A percentile compares a stretch with the other conserved stretches of the same genome.
These are phyloP conservation scores for Serinus canaria DNA, from an alignment of 2,113 vertebrate species.

Conservation along the genomic window DNA sequence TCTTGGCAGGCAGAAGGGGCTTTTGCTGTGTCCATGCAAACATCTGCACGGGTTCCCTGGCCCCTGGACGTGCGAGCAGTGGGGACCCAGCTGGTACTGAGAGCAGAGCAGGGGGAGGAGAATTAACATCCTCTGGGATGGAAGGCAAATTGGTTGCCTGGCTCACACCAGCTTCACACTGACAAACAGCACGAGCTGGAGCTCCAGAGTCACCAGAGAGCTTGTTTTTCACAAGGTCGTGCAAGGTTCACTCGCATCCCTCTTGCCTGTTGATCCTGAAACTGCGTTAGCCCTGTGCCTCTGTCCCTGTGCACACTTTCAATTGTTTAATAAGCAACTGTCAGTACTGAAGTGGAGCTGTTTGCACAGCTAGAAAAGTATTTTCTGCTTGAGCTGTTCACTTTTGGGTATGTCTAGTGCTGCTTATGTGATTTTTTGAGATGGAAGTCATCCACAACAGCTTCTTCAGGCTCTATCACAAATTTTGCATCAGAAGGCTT, in stretches of 20 bases:
- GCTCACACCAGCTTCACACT: not conserved
- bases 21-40: constrained; percentile 45
- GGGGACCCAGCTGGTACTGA: constrained; percentile 40
- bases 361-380: not conserved
- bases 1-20: constrained; percentile 33
- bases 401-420: not conserved
- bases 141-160: not conserved
- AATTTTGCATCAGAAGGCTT: not conserved
- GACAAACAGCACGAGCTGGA: not conserved
- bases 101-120: not conserved
- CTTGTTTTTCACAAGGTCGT: not conserved
- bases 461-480: not conserved
- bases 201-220: not conserved
- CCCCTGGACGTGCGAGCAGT: not conserved
- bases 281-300: not conserved
- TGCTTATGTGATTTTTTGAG: not conserved
- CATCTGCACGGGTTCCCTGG: constrained; percentile 37
- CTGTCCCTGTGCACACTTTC: not conserved
- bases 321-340: not conserved
- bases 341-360: not conserved
- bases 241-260: constrained; percentile 17
- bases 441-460: not conserved
- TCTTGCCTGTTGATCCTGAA: not conserved
- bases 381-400: not conserved
- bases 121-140: not conserved